phyloP scores from a whole-genome alignment of 2,113 vertebrate genomes.

The Cyanoderma ruficeps region DNA sequence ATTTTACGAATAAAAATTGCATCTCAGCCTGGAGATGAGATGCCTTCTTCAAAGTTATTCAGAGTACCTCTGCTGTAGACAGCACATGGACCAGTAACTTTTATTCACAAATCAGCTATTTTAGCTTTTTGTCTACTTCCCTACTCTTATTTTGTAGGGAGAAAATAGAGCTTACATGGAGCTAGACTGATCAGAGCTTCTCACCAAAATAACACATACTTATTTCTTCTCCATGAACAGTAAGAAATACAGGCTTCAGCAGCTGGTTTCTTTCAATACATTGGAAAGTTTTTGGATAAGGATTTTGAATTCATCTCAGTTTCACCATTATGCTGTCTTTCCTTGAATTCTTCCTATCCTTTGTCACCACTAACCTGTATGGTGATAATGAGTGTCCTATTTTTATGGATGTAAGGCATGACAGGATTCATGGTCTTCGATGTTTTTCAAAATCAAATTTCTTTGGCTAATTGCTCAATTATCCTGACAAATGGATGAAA shows the following conservation, averaged over 20 bases:
- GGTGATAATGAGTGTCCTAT: background rate
- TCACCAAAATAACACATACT: background rate
- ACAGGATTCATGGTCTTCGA: background rate
- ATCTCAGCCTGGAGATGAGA: background rate
- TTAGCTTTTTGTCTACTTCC: background rate
- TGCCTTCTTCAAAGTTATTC: background rate
- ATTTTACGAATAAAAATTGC: background rate
- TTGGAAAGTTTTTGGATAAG: background rate
- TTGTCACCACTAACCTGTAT: background rate
- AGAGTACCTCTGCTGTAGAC: background rate
- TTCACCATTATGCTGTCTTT: background rate
- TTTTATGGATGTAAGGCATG: background rate
- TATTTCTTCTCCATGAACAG: background rate
- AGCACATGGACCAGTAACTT: background rate
- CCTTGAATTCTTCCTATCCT: background rate
- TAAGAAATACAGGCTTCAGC: background rate
- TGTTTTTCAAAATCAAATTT: background rate
- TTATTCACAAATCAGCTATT: background rate
- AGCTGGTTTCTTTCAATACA: background rate
- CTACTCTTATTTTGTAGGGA: background rate
- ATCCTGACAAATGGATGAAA: background rate
- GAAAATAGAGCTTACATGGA: background rate
- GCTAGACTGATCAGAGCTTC: background rate
- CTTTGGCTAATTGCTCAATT: background rate
- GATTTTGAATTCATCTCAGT: background rate